Evolutionary conservation across 2,113 vertebrate genomes (phyloP).

Genomic region (Poeciliopsis occidentalis): DNA sequence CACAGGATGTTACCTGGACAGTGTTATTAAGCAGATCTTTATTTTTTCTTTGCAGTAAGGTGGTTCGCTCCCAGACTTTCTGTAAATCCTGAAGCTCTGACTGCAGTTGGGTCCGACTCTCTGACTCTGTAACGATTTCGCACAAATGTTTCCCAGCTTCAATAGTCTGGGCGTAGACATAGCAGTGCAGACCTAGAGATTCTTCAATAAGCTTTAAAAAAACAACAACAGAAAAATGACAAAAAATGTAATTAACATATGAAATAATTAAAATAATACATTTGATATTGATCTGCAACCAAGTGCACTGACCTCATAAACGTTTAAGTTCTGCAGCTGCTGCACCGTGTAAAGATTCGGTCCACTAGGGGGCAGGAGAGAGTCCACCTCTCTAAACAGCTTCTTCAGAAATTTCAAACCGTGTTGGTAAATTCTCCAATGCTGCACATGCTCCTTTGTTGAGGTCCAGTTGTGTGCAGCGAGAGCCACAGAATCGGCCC

Average conservation of each 20-base stretch:
- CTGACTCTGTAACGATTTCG: slow-evolving; percentile 24
- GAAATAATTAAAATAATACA: background rate
- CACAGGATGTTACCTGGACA: slow-evolving; percentile 69
- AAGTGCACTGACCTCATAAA: slow-evolving; percentile 81
- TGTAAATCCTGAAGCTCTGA: slow-evolving; percentile 76
- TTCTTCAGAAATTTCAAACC: slow-evolving; percentile 72
- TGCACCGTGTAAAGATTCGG: slow-evolving; percentile 67
- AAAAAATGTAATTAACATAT: background rate
- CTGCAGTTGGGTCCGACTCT: slow-evolving; percentile 66
- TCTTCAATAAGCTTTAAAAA: slow-evolving; percentile 77
- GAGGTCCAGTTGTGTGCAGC: slow-evolving; percentile 66
- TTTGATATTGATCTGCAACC: background rate
- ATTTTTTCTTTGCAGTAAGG: slow-evolving; percentile 69
- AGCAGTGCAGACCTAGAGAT: slow-evolving; percentile 71
- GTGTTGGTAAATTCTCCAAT: slow-evolving; percentile 78
- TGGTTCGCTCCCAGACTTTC: slow-evolving; percentile 79
- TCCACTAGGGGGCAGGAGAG: slow-evolving; percentile 77
- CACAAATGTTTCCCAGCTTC: slow-evolving; percentile 76
- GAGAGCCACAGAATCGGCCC: slow-evolving; percentile 74
- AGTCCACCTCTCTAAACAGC: slow-evolving; percentile 71
- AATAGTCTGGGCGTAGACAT: slow-evolving; percentile 73
- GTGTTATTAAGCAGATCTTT: slow-evolving; percentile 60
- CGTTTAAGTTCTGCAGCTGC: slow-evolving; percentile 66
- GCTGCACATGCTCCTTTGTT: slow-evolving; percentile 64
- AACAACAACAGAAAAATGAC: background rate